Conservation (phyloP, 2,797 vertebrate species). For the Botia kubotai region DNA sequence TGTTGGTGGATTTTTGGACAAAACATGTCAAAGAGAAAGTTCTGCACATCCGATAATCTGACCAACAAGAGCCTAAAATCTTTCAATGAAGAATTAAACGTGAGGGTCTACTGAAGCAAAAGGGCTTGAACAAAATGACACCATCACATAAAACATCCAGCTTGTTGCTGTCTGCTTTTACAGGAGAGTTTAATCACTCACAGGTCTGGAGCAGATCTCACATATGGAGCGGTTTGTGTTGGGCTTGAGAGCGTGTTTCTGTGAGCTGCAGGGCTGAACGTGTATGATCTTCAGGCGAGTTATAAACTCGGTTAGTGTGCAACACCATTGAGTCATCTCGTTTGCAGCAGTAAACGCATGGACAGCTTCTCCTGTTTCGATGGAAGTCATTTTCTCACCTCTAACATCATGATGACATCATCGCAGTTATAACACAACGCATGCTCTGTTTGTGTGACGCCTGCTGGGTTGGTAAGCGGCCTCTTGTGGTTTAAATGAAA, state of each 20-base stretch:
- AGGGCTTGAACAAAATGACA: background rate
- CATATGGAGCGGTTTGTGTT: slow-evolving; percentile 55
- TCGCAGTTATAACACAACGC: slow-evolving; percentile 62
- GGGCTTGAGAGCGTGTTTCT: slow-evolving; percentile 58
- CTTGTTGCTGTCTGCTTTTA: background rate
- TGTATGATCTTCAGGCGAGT: slow-evolving; percentile 16
- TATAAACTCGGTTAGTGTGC: background rate
- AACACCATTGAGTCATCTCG: slow-evolving; percentile 15
- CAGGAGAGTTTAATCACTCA: slow-evolving; percentile 36
- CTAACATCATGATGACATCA: slow-evolving; percentile 62
- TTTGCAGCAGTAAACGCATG: slow-evolving; percentile 34
- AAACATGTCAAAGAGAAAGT: too few species aligned
- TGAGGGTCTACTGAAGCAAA: background rate
- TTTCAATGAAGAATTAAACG: background rate
- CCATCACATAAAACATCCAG: background rate
- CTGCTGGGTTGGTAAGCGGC: slow-evolving; percentile 45
- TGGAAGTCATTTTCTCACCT: slow-evolving; percentile 64
- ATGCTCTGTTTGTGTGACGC: slow-evolving; percentile 53
- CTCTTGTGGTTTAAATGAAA: slow-evolving; percentile 46
- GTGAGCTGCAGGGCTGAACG: slow-evolving; percentile 18
- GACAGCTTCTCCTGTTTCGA: slow-evolving; percentile 45
- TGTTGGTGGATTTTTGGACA: too few species aligned
- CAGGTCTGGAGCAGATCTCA: slow-evolving; percentile 33
- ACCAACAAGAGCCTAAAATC: slow-evolving; percentile 22
- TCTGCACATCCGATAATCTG: too few species aligned